Conservation (phyloP, 1,140 invertebrate genomes). For the Drosophila miranda region DNA sequence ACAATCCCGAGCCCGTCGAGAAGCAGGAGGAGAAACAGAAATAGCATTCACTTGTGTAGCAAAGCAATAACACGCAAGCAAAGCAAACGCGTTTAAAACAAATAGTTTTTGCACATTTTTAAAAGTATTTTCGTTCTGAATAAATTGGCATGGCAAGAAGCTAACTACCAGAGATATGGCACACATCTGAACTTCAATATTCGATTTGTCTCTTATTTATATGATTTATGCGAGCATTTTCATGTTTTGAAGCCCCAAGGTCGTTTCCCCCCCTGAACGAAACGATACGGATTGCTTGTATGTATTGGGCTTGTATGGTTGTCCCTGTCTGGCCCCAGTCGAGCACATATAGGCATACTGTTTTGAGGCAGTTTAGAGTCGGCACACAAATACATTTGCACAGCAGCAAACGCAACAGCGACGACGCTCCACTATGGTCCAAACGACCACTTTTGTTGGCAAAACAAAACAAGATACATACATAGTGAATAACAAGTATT, state of each 20-base stretch:
- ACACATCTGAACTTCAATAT: neutral
- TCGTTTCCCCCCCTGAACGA: slow-evolving; percentile 2
- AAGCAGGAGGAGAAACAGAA: slow-evolving; percentile 68
- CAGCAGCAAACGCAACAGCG: slow-evolving; percentile 12
- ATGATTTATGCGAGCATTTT: slow-evolving; percentile 19
- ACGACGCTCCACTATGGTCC: neutral
- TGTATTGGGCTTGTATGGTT: slow-evolving; percentile 7
- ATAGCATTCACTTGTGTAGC: slow-evolving; percentile 27
- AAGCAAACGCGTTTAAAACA: slow-evolving; percentile 13
- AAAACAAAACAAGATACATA: too few species aligned
- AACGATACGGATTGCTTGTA: neutral
- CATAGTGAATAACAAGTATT: too few species aligned
- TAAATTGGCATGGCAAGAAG: slow-evolving; percentile 27
- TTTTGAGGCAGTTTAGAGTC: neutral
- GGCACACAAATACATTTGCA: slow-evolving; percentile 36
- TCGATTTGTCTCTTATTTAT: neutral
- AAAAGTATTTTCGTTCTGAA: slow-evolving; percentile 32
- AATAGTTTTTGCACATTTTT: slow-evolving; percentile 22
- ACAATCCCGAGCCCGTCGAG: slow-evolving; percentile 41
- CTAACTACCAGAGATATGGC: neutral
- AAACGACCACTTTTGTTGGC: too few species aligned
- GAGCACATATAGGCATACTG: slow-evolving; percentile 8
- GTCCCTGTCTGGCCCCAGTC: slow-evolving; percentile 13
- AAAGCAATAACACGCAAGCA: neutral
- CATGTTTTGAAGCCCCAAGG: slow-evolving; percentile 20